Percentiles rank a stretch among this genome's conserved stretches.
phyloP scores from a whole-genome alignment of 2,888 invertebrate species.

The Orthosia incerta region DNA sequence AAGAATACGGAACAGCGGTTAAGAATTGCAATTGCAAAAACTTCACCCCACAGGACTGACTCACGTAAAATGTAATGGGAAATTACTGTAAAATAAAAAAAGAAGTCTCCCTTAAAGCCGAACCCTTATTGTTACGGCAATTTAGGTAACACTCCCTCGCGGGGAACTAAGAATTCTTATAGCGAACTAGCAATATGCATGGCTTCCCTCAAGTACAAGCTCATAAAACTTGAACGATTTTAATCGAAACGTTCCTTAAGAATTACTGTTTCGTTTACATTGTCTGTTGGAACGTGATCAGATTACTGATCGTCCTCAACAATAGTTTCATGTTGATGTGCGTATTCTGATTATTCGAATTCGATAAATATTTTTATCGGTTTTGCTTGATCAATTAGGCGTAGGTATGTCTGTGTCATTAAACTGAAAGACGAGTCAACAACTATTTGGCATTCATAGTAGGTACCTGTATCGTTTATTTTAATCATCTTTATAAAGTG shows the following conservation, averaged over 20 bases:
- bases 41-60: slow-evolving; percentile 70
- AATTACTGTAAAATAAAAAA: slow-evolving; percentile 78
- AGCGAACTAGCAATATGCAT: slow-evolving; percentile 73
- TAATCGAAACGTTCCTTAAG: slow-evolving; percentile 66
- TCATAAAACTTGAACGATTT: slow-evolving; percentile 70
- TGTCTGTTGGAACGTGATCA: slow-evolving; percentile 57
- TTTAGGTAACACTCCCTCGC: slow-evolving; percentile 74
- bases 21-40: slow-evolving; percentile 70
- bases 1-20: slow-evolving; percentile 63
- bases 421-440: slow-evolving; percentile 17
- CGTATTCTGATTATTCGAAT: slow-evolving; percentile 47
- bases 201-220: slow-evolving; percentile 66
- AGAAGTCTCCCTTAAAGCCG: slow-evolving; percentile 69
- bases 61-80: slow-evolving; percentile 77
- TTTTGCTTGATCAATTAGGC: slow-evolving; percentile 40
- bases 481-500: neutral
- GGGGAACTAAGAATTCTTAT: slow-evolving; percentile 74
- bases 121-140: slow-evolving; percentile 77
- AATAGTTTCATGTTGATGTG: slow-evolving; percentile 50
- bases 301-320: slow-evolving; percentile 47
- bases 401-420: slow-evolving; percentile 25
- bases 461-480: neutral
- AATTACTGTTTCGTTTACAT: slow-evolving; percentile 64
- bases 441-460: slow-evolving; percentile 11
- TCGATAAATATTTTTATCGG: slow-evolving; percentile 53